Evolutionary conservation across 2,113 vertebrate genomes (phyloP), one percentile per base, ranked within the genome.

Genomic region (Grallaria varia): DNA sequence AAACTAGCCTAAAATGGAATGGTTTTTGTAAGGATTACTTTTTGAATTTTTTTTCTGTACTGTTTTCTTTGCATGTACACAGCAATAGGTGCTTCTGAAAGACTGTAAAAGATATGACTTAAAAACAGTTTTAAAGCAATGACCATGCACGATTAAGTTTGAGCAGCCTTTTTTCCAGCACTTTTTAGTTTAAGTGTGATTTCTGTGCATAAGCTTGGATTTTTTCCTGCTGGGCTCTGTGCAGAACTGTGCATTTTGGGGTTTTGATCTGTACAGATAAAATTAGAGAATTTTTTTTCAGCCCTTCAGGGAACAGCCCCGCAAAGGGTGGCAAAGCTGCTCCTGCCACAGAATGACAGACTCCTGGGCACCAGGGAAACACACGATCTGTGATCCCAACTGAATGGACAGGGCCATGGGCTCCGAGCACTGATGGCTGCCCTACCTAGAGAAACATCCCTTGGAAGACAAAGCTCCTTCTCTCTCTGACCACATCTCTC

Each of bases 291-390:
- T n/a, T 2, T 31, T 64, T 56, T 77, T 82, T 82, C 64, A 55
- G 6, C 8, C 16, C 45, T 59, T 18, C 21, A 18, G 53, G 44
- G 37, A 76, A 21, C 6, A 14, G 7, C 16, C 40, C 62, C 0
- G 0, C 3, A 2, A 58, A 31, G 25, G 31, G 21, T 1, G 0
- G 10, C 24, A 56, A 27, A 28, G 31, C 22, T 7, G 11, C 53
- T 44, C 11, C 31, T 60, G 53, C 14, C 31, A 35, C 44, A 4
- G 50, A 39, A n/a, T 30, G 24, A 30, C 2, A 9, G 47, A 69
- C 12, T 5, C 23, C 56, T 33, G 50, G 37, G 39, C 58, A 60
- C 23, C n/a, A 60, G 24, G 59, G 10, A 60, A 60, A 27, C 24
- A 60, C 24, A 59, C 9, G 10, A 24, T 27, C 59, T 35, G 12